phyloP scores from a whole-genome alignment of 1,140 invertebrate genomes.

The Varroa destructor region DNA sequence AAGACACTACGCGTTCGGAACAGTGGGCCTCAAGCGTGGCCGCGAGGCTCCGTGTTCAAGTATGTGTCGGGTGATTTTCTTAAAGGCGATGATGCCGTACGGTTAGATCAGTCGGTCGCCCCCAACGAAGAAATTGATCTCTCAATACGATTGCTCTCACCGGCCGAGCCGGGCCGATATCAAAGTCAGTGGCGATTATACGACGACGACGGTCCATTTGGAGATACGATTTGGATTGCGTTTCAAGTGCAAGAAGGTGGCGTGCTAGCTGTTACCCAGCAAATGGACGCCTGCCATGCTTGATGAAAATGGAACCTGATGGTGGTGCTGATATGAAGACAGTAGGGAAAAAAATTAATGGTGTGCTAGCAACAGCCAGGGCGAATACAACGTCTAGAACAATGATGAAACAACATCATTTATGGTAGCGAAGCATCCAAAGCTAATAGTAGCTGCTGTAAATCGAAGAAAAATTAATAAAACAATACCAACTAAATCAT shows the following conservation, averaged over 20 bases:
- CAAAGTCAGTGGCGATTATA: conserved; percentile 58
- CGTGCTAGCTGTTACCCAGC: conserved; percentile 54
- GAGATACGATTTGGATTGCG: conserved; percentile 56
- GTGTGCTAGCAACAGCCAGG: too few relatives aligned
- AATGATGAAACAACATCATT: too few relatives aligned
- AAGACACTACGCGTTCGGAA: conserved; percentile 71
- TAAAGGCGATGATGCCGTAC: conserved; percentile 42
- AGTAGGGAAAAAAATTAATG: too few relatives aligned
- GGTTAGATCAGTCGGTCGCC: conserved; percentile 47
- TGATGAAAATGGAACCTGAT: neutral
- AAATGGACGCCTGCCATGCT: conserved; percentile 48
- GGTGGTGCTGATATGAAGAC: too few relatives aligned
- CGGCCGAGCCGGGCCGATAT: conserved; percentile 54
- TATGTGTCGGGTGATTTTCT: neutral
- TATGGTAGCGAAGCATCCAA: too few relatives aligned
- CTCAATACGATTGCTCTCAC: conserved; percentile 54
- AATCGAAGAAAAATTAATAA: too few relatives aligned
- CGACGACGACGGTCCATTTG: conserved; percentile 49
- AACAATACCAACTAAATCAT: too few relatives aligned
- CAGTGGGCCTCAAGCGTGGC: conserved; percentile 45
- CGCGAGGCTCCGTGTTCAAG: conserved; percentile 27
- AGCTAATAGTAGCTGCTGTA: too few relatives aligned
- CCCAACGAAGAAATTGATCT: conserved; percentile 55
- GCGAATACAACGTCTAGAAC: too few relatives aligned
- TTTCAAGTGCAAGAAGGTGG: conserved; percentile 54